These are phyloP conservation scores for Dicyrtomina minuta DNA, from an alignment of 2,888 invertebrate species.

Conservation along the genomic window DNA sequence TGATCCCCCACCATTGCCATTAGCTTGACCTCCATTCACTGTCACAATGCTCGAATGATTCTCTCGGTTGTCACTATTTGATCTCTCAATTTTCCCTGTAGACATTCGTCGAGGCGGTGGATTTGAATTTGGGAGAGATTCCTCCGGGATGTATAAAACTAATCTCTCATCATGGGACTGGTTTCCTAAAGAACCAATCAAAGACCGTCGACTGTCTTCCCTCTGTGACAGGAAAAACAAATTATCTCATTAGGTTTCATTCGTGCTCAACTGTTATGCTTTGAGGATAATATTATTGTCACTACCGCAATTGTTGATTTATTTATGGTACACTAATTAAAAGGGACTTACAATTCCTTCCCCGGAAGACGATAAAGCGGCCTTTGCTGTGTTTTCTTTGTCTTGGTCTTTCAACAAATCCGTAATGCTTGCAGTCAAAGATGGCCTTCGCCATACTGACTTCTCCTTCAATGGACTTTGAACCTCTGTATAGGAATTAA, in stretches of 20 bases:
- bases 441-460: slow-evolving; percentile 74
- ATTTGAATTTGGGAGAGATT: slow-evolving; percentile 32
- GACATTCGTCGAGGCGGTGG: slow-evolving; percentile 38
- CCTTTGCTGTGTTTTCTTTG: neutral
- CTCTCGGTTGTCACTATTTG: slow-evolving; percentile 3
- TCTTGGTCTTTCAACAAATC: slow-evolving; percentile 6
- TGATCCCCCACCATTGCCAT: slow-evolving; percentile 35
- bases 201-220: slow-evolving; percentile 65
- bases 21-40: slow-evolving; percentile 15
- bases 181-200: slow-evolving; percentile 63
- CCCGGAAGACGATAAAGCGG: neutral
- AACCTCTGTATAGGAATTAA: slow-evolving; percentile 61
- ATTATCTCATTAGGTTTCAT: neutral
- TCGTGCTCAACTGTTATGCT: neutral
- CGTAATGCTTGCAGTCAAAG: slow-evolving; percentile 56
- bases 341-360: neutral
- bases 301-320: too few relatives aligned
- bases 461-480: slow-evolving; percentile 70
- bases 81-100: slow-evolving; percentile 25
- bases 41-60: neutral
- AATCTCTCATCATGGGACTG: slow-evolving; percentile 61
- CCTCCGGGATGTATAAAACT: slow-evolving; percentile 62
- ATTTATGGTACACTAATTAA: too few relatives aligned
- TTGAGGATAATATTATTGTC: neutral
- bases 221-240: slow-evolving; percentile 55